phyloP scores from a whole-genome alignment of 2,888 invertebrate genomes.

The Dione vanillae region DNA sequence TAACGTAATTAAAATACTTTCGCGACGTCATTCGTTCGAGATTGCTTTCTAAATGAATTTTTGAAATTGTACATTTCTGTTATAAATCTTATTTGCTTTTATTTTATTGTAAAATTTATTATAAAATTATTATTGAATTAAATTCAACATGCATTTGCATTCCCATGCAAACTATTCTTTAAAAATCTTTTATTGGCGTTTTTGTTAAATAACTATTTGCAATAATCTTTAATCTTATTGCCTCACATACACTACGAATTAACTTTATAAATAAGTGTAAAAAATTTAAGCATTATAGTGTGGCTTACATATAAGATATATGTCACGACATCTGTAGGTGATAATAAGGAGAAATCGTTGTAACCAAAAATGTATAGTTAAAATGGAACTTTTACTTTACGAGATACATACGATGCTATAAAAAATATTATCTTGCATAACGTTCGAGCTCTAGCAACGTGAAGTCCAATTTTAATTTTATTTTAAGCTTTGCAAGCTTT shows the following conservation, averaged over 20 bases:
- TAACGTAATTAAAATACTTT: conserved; percentile 3
- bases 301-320: too few relatives aligned
- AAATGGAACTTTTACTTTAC: neutral
- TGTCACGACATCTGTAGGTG: too few relatives aligned
- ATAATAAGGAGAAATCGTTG: neutral
- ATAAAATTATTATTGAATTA: too few relatives aligned
- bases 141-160: too few relatives aligned
- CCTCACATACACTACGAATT: too few relatives aligned
- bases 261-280: too few relatives aligned
- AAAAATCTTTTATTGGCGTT: too few relatives aligned
- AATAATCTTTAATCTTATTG: neutral
- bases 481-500: neutral
- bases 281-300: too few relatives aligned
- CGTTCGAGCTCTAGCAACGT: neutral
- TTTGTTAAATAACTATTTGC: too few relatives aligned
- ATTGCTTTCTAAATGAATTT: conserved; percentile 9
- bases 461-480: neutral
- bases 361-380: neutral
- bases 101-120: neutral
- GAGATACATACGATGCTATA: neutral
- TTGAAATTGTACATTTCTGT: conserved; percentile 3
- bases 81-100: neutral
- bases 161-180: too few relatives aligned
- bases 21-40: neutral
- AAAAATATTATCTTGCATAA: conserved; percentile 1